Conservation (phyloP, 2,797 vertebrate genomes). For the Typhlichthys eigenmanni region DNA sequence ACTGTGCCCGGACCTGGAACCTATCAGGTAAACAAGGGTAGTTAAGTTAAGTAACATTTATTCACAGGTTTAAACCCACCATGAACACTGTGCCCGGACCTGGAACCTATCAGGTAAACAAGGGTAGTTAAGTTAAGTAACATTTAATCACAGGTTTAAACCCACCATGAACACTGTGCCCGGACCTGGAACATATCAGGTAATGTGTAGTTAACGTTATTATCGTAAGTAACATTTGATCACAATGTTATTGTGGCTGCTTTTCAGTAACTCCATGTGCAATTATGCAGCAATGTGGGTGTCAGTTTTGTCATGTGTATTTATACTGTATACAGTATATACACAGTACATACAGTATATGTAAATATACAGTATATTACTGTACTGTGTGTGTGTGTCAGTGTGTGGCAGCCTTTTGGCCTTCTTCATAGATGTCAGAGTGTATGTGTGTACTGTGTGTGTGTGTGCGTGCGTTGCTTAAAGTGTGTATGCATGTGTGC, state of each 20-base stretch:
- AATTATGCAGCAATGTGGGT: too few relatives aligned
- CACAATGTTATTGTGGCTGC: too few relatives aligned
- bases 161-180: too few relatives aligned
- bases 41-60: too few relatives aligned
- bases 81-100: conserved; percentile 63
- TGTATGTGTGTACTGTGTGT: background rate
- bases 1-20: conserved; percentile 62
- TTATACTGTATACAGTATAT: background rate
- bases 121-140: background rate
- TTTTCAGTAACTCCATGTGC: too few relatives aligned
- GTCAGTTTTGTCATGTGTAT: background rate
- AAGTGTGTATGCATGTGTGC: conserved; percentile 10
- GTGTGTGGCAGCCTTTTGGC: background rate
- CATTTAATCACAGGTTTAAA: too few relatives aligned
- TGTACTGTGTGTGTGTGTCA: conserved; percentile 8
- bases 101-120: conserved; percentile 40
- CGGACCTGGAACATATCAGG: too few relatives aligned
- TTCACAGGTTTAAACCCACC: conserved; percentile 33
- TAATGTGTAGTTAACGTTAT: too few relatives aligned
- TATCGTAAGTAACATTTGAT: too few relatives aligned
- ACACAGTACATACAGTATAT: background rate
- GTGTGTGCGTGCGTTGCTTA: background rate
- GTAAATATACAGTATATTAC: background rate
- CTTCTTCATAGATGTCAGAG: too few relatives aligned
- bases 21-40: conserved; percentile 62